Evolutionary conservation across 1,140 invertebrate species (phyloP).

Genomic region (Atopsyche davidsoni): DNA sequence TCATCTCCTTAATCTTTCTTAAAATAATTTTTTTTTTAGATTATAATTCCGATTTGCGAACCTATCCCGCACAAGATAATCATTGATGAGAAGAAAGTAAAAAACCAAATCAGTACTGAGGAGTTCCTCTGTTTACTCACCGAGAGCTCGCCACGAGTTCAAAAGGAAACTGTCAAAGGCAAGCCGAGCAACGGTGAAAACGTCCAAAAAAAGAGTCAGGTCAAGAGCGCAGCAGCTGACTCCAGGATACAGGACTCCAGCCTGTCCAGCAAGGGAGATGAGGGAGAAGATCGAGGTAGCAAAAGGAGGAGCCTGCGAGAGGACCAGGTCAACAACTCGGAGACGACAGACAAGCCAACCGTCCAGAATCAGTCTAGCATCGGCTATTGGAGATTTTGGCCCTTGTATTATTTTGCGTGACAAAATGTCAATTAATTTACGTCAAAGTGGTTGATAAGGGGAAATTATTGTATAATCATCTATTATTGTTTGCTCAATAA

Average conservation of each 20-base stretch:
- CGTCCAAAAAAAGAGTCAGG: neutral
- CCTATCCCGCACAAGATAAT: constrained; percentile 1
- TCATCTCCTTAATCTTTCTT: too few species aligned
- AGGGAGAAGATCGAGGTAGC: neutral
- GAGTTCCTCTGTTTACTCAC: constrained; percentile 11
- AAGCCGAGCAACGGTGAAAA: neutral
- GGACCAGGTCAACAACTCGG: too few species aligned
- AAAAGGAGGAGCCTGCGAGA: neutral
- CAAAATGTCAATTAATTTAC: too few species aligned
- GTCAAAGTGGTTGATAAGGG: too few species aligned
- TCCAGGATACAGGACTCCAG: neutral
- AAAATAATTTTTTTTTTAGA: neutral
- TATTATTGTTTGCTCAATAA: too few species aligned
- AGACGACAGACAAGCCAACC: constrained; percentile 12
- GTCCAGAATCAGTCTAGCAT: constrained; percentile 7
- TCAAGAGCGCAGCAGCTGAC: neutral
- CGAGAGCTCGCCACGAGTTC: neutral
- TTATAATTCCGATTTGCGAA: constrained; percentile 1
- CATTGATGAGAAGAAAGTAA: neutral
- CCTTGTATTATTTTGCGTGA: constrained; percentile 29
- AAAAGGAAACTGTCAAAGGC: neutral
- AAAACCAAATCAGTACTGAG: constrained; percentile 1
- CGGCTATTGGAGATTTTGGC: constrained; percentile 26
- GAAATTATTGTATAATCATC: too few species aligned
- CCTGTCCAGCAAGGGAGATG: neutral